Conservation (phyloP, 2,888 invertebrate genomes). For the Eilema depressum region DNA sequence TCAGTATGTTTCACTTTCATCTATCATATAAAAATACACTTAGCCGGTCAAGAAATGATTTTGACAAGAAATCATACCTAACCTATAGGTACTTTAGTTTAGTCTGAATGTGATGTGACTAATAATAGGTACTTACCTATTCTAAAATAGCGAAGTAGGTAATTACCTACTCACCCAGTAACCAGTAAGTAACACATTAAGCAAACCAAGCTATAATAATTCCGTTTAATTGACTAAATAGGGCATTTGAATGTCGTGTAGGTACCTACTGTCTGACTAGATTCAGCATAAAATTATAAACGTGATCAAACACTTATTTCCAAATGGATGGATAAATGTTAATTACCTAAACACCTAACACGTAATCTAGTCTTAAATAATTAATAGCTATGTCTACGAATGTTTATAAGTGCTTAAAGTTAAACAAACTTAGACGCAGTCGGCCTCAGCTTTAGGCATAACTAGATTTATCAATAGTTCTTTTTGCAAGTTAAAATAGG, state of each 20-base stretch:
- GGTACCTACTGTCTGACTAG: not conserved
- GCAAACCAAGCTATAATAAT: not conserved
- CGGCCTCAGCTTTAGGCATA: not conserved
- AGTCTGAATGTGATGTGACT: too few species aligned
- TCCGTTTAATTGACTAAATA: conserved; percentile 2
- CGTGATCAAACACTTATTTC: not conserved
- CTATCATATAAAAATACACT: too few species aligned
- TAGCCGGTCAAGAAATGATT: too few species aligned
- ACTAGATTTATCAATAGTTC: not conserved
- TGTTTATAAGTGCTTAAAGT: too few species aligned
- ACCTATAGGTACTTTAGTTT: too few species aligned
- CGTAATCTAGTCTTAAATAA: too few species aligned
- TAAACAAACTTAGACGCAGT: not conserved
- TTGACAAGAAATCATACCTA: too few species aligned
- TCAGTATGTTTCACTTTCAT: too few species aligned
- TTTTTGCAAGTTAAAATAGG: not conserved
- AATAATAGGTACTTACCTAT: not conserved
- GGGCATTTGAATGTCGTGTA: not conserved
- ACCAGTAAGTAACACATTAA: not conserved
- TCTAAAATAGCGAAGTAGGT: not conserved
- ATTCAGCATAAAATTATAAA: not conserved
- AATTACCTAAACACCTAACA: not conserved
- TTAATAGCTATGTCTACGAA: too few species aligned
- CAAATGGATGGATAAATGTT: not conserved
- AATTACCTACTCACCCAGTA: not conserved